Base-by-base conservation (phyloP, 1,140 invertebrate genomes). In the Drosophila miranda region DNA sequence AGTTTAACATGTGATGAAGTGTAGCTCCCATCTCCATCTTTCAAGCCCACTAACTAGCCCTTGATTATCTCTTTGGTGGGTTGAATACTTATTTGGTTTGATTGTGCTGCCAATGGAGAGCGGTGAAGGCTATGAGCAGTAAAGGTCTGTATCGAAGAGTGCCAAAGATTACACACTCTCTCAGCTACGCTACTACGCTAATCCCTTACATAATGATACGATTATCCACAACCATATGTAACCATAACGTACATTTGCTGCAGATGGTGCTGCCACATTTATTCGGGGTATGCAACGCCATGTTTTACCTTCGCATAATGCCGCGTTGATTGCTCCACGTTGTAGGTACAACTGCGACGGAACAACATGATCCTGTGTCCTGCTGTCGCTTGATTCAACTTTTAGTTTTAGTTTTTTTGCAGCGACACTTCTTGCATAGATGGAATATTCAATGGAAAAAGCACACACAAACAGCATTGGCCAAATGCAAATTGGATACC, bases 251-350 rank as follows among this genome's bases (percentile, higher is more conserved):
- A 80, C 64, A 66, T 57, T 67, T 63, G 75, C 54, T 63, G 38
- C 30, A 9, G 30, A 9, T 42, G 54, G 55, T 61, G 72, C 67
- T 50, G 42, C 34, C 45, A 52, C 53, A 55, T 44, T 67, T 75
- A 64, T 50, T 45, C 43, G 21, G 64, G 46, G 46, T 41, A 38
- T 72, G 58, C 69, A 69, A 54, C 61, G 75, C 75, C 75, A 64
- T 86, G 67, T 52, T 78, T 81, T 89, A 89, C 86, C 86, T 89
- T 89, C 86, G 78, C 81, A 89, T 87, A 89, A 77, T 82, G 81
- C 75, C 78, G 81, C 75, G 82, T 87, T 78, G 86, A 89, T 81
- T 89, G 78, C 70, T 89, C 78, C 87, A 89, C 86, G 78, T 89
- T 86, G 73, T 89, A 89, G 57, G 78, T 71, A 81, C 82, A 87